Evolutionary conservation across 2,113 vertebrate species (phyloP), one percentile per base, ranked within the genome.

Genomic region (Nycticebus coucang): DNA sequence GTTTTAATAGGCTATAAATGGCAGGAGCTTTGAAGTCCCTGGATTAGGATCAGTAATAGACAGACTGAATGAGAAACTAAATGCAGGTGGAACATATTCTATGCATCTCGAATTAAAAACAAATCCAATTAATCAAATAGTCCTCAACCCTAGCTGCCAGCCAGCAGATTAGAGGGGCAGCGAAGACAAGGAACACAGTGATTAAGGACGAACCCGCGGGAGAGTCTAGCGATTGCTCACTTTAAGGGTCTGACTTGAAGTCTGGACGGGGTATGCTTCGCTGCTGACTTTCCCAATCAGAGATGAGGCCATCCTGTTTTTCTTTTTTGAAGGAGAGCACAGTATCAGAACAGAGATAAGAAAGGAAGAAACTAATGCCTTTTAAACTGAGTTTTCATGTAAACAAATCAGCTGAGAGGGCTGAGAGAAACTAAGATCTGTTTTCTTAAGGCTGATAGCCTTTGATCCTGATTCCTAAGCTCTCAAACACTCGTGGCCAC

Each of bases 1-100:
- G 97, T 98, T 98, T 98, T 99, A 98, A 98, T 98, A 98, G 98
- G 98, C 98, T 98, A 98, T 99, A 99, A 99, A 99, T 98, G 99
- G 98, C 97, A 98, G 97, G 97, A 94, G 98, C 98, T 98, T 99
- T 99, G 98, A 98, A 98, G 98, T 98, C 95, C 64, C 89, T 14
- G 93, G 98, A 98, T 98, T 98, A 98, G 98, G 97, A 97, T 98
- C 98, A 95, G 92, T 98, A 98, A 98, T 96, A 98, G 98, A 98
- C 96, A 95, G 97, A 95, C 97, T 78, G 96, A 98, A 98, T 1
- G 10, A 98, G 97, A 98, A 97, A 97, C 97, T 92, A 97, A 97
- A 97, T 98, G 97, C 98, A 98, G 98, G 98, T 98, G 98, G 97
- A 98, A 98, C 90, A 72, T 84, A 97, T 96, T 97, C 97, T 94